phyloP scores from a whole-genome alignment of 2,888 invertebrate species.

The Andrena haemorrhoa region DNA sequence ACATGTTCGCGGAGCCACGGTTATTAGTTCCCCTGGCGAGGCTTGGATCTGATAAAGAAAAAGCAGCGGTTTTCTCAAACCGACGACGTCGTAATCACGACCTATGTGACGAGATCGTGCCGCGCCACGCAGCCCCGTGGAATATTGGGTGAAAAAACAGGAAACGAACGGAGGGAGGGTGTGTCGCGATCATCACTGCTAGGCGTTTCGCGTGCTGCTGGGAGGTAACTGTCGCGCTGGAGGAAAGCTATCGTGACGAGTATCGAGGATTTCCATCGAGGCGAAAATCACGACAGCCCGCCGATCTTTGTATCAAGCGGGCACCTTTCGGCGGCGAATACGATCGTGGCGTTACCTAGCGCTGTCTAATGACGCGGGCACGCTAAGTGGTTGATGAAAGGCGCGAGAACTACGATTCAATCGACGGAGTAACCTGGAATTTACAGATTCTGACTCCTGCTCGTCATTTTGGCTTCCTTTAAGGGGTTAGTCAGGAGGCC shows the following conservation, averaged over 20 bases:
- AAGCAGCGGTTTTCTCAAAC: slow-evolving; percentile 1
- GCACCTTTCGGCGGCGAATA: slow-evolving; percentile 3
- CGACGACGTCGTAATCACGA: slow-evolving; percentile 41
- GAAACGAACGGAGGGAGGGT: background rate
- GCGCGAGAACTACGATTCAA: background rate
- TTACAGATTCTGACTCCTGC: background rate
- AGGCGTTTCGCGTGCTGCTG: slow-evolving; percentile 46
- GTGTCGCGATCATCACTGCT: slow-evolving; percentile 37
- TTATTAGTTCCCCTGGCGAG: slow-evolving; percentile 41
- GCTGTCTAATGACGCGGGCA: slow-evolving; percentile 6
- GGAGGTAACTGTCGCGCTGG: slow-evolving; percentile 1
- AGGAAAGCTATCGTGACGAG: slow-evolving; percentile 49
- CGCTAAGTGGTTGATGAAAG: slow-evolving; percentile 23
- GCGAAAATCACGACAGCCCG: slow-evolving; percentile 32
- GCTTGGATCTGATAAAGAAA: slow-evolving; percentile 30
- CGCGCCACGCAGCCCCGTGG: slow-evolving; percentile 31
- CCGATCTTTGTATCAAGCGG: slow-evolving; percentile 10
- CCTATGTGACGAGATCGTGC: slow-evolving; percentile 32
- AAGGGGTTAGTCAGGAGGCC: too few species aligned
- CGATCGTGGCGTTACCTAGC: slow-evolving; percentile 1
- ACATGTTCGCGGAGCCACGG: background rate
- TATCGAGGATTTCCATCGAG: slow-evolving; percentile 54
- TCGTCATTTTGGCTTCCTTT: too few species aligned
- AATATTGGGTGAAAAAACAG: slow-evolving; percentile 5
- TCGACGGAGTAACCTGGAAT: background rate